Base-by-base conservation (phyloP, 2,113 vertebrate species). In the Leptobrachium leishanense region DNA sequence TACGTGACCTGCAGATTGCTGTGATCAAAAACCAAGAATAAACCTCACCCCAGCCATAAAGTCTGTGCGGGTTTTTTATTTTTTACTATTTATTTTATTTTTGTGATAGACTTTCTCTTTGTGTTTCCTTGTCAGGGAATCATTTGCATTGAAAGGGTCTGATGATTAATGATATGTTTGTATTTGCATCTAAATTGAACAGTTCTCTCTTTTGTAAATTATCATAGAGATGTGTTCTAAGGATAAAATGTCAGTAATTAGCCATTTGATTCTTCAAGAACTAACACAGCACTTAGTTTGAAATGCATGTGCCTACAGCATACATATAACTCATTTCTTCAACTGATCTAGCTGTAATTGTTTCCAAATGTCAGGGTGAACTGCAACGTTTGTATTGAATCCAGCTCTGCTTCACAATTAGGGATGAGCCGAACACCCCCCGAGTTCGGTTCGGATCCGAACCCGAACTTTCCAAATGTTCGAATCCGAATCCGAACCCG, bases 121-220 rank as follows among this genome's bases (percentile, higher is more conserved):
- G 64, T 62, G 68, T 68, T 74, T 74, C 71, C 57, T 5, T 80
- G 71, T 67, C 74, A 54, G 41, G 15, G 68, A 70, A 70, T 77
- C 54, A 77, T 70, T 77, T 77, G 64, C 64, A 74, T 65, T 43
- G 54, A 81, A 81, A 81, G 71, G 50, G 64, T 74, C 68, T 57
- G 72, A 74, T 74, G 71, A 74, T 81, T 81, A 81, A 81, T 74
- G 72, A 65, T 68, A 43, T 50, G 4, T 73, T 73, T 81, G 68
- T 81, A 81, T 81, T 81, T 81, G 71, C 78, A 81, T 81, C 53
- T 72, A 81, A 68, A 81, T 74, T 66, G 78, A 74, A 74, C 74
- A 81, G 65, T 81, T 81, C 65, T 68, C 53, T 74, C 74, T 74
- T 12, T 43, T 43, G 42, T 43, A 62, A 57, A 77, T 70, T 77